Conservation (phyloP, 2,113 vertebrate species). For the Leptosomus discolor region DNA sequence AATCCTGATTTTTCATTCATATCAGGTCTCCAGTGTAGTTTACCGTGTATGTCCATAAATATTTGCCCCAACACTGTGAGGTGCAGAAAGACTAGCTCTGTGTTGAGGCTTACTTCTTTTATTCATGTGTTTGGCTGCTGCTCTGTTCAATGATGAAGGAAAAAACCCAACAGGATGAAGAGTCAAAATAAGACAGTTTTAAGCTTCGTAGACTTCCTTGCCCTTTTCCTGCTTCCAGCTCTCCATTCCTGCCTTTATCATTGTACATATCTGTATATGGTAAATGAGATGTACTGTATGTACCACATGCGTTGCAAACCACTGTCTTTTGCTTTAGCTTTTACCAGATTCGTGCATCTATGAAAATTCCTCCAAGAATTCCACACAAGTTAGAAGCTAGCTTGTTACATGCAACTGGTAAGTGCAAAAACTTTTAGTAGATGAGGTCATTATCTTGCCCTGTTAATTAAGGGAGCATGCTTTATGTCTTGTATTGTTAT, state of each 20-base stretch:
- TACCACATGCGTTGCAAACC: not conserved
- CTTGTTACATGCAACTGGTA: slow-evolving; percentile 88
- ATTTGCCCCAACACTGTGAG: fast-evolving
- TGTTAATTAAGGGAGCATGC: not conserved
- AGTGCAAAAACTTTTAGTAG: slow-evolving; percentile 44
- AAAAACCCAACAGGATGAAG: not conserved
- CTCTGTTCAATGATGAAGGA: not conserved
- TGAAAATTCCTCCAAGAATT: slow-evolving; percentile 92
- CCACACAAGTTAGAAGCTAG: slow-evolving; percentile 94
- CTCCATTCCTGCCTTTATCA: not conserved
- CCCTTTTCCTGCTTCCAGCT: not conserved
- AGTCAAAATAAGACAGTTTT: not conserved
- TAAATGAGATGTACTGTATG: not conserved
- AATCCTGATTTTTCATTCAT: not conserved
- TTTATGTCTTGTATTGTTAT: not conserved
- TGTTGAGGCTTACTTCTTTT: not conserved
- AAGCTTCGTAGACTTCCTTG: not conserved
- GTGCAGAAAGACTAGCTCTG: not conserved
- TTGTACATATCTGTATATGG: not conserved
- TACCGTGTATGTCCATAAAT: not conserved
- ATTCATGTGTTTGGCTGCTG: not conserved
- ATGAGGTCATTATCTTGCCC: not conserved
- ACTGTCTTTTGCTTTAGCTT: slow-evolving; percentile 79
- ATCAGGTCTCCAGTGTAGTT: not conserved
- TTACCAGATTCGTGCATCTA: slow-evolving; percentile 92